Evolutionary conservation across 1,140 invertebrate species (phyloP).

Genomic region (Pomphorhynchus laevis): DNA sequence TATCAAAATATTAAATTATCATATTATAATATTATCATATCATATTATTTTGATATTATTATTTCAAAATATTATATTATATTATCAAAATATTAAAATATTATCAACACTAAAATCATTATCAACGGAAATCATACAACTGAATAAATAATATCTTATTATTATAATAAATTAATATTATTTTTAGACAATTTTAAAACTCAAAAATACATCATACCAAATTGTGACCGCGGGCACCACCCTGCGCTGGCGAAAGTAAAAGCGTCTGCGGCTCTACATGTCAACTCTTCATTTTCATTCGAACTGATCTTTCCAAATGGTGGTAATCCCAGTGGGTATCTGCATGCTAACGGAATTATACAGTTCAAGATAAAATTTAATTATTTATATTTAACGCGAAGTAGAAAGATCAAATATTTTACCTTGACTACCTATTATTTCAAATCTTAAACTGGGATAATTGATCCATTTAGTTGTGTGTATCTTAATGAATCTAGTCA

Average conservation of each 20-base stretch:
- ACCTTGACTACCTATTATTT: slow-evolving; percentile 27
- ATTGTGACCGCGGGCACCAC: slow-evolving; percentile 25
- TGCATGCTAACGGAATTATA: slow-evolving; percentile 21
- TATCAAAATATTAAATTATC: too few relatives aligned
- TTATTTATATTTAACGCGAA: too few relatives aligned
- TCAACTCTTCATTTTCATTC: slow-evolving; percentile 20
- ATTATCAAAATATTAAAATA: too few relatives aligned
- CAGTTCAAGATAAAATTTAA: neutral
- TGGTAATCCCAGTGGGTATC: slow-evolving; percentile 23
- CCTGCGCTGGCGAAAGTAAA: slow-evolving; percentile 24
- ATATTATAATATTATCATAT: too few relatives aligned
- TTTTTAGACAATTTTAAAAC: neutral
- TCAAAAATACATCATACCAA: slow-evolving; percentile 19
- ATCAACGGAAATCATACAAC: too few relatives aligned
- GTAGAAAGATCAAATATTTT: slow-evolving; percentile 8
- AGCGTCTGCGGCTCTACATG: slow-evolving; percentile 25
- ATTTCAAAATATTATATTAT: too few relatives aligned
- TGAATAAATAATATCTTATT: too few relatives aligned
- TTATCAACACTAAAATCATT: too few relatives aligned
- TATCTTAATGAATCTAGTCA: slow-evolving; percentile 24
- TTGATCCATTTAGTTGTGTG: slow-evolving; percentile 24
- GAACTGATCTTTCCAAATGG: slow-evolving; percentile 23
- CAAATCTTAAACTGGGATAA: slow-evolving; percentile 25
- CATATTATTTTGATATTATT: too few relatives aligned
- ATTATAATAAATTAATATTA: too few relatives aligned